A percentile compares a stretch with the other conserved stretches of the same genome.
Evolutionary conservation across 23 tunicate genomes (phyloP).

Genomic region (Halocynthia aurantium): DNA sequence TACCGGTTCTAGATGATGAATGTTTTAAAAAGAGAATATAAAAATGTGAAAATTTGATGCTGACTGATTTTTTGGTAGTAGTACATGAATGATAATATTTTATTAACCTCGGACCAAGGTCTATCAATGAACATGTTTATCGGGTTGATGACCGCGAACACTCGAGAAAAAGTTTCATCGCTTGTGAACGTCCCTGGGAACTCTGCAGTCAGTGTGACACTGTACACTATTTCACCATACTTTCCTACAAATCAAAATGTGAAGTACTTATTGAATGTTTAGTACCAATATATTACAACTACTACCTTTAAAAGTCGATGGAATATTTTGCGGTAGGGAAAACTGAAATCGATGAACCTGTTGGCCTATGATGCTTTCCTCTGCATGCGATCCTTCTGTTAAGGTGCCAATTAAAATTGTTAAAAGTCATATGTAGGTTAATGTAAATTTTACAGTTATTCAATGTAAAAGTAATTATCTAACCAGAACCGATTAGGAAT

Average conservation of each 20-base stretch:
- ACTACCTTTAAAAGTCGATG: constrained; percentile 8
- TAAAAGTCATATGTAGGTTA: no score
- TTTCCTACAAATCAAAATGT: not conserved
- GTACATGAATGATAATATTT: no score
- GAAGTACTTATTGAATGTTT: not conserved
- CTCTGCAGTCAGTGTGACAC: not conserved
- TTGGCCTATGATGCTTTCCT: not conserved
- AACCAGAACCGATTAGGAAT: no score
- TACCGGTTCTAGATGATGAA: not conserved
- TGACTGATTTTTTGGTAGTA: not conserved
- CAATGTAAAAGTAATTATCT: no score
- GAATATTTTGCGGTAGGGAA: constrained; percentile 8
- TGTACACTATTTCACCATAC: constrained; percentile 7
- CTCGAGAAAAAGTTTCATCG: not conserved
- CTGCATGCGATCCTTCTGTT: not conserved
- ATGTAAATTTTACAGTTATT: no score
- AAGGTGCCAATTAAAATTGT: not conserved
- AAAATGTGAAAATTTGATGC: not conserved
- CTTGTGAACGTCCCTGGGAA: not conserved
- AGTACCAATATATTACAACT: not conserved
- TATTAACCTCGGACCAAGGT: no score
- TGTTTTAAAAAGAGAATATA: not conserved
- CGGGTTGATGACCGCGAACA: constrained; percentile 5
- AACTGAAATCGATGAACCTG: constrained; percentile 1
- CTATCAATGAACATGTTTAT: no score